These are phyloP conservation scores for Sus cebifrons DNA, from an alignment of 2,797 vertebrate species.

Conservation along the genomic window DNA sequence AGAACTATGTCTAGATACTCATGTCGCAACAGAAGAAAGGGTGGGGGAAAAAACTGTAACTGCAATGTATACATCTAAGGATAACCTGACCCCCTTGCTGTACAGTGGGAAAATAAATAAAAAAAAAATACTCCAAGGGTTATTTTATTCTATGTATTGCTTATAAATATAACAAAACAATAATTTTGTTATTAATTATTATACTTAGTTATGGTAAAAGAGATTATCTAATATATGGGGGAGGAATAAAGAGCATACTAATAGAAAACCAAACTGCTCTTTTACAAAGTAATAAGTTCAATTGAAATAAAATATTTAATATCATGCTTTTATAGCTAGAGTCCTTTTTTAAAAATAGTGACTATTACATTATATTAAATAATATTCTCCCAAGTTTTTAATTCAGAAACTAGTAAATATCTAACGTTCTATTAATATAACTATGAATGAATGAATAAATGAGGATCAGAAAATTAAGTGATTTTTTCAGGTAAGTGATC, in stretches of 20 bases:
- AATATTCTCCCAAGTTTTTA: not conserved
- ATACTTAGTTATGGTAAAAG: not conserved
- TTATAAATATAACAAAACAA: not conserved
- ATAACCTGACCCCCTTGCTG: no score
- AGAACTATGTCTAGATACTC: no score
- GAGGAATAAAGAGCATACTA: not conserved
- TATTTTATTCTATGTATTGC: not conserved
- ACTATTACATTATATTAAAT: not conserved
- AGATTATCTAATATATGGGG: not conserved
- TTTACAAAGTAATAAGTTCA: not conserved
- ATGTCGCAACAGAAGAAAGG: no score
- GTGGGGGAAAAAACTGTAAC: no score
- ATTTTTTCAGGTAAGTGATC: not conserved
- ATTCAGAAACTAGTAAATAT: not conserved
- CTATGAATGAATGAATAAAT: not conserved
- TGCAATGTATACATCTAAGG: no score
- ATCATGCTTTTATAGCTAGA: not conserved
- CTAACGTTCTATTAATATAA: not conserved
- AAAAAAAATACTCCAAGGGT: not conserved
- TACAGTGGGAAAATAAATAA: no score
- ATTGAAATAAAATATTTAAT: conserved; percentile 33
- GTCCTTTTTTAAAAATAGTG: conserved; percentile 11
- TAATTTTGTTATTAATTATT: not conserved
- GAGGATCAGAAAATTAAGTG: not conserved
- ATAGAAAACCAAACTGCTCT: not conserved